Evolutionary conservation across 2,797 vertebrate genomes (phyloP).

Genomic region (Corythornis leucogaster): DNA sequence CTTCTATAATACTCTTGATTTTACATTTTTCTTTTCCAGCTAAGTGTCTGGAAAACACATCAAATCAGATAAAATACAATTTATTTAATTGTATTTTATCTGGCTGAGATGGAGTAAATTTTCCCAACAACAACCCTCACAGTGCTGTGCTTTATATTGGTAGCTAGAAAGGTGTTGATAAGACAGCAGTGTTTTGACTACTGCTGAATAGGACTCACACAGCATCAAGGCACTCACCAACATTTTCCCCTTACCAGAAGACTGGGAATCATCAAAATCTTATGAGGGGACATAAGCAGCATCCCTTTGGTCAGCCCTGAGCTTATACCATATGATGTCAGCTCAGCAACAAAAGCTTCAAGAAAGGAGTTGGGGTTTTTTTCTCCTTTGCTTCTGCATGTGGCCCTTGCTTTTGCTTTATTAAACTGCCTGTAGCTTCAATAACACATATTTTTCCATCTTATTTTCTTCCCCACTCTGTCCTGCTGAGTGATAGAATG

Average conservation of each 20-base stretch:
- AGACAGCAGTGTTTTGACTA: neutral
- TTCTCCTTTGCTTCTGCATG: neutral
- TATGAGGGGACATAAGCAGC: neutral
- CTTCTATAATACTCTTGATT: neutral
- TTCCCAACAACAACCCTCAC: neutral
- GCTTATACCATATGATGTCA: neutral
- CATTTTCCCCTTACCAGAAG: neutral
- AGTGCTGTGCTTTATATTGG: neutral
- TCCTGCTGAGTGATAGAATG: neutral
- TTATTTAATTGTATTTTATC: neutral
- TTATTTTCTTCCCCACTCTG: neutral
- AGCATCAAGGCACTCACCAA: neutral
- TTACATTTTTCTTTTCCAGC: neutral
- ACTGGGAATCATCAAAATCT: neutral
- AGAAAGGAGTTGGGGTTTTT: neutral
- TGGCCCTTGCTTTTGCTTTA: neutral
- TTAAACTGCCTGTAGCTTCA: neutral
- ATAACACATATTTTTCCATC: too few relatives aligned
- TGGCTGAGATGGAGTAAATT: neutral
- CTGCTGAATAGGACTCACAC: neutral
- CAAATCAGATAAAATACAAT: neutral
- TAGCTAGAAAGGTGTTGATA: neutral
- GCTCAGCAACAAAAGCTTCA: neutral
- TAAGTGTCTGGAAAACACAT: neutral
- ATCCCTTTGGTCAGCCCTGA: neutral